A percentile compares a stretch with the other conserved stretches of the same genome.
Evolutionary conservation across 2,888 invertebrate species (phyloP).

Genomic region (Hypomecis punctinalis): DNA sequence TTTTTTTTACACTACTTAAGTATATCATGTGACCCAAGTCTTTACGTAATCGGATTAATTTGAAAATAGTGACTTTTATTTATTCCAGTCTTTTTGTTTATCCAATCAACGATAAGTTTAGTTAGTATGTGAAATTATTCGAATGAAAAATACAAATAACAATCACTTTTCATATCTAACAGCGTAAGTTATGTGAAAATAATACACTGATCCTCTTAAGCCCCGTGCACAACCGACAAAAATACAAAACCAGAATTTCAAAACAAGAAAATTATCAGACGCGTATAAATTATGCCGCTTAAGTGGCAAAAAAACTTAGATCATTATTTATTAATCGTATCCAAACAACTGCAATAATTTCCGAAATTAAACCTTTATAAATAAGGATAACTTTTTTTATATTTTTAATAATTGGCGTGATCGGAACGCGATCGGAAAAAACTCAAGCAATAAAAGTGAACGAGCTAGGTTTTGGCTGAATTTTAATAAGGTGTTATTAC

Average conservation of each 20-base stretch:
- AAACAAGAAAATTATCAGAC: conserved; percentile 35
- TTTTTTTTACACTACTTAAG: no score
- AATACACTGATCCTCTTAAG: conserved; percentile 25
- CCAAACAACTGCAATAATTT: conserved; percentile 33
- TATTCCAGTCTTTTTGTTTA: no score
- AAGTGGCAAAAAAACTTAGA: conserved; percentile 30
- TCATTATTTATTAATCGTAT: conserved; percentile 33
- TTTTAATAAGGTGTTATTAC: conserved; percentile 22
- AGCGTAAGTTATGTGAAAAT: no score
- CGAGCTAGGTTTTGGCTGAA: conserved; percentile 7
- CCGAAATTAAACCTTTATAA: conserved; percentile 29
- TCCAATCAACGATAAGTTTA: no score
- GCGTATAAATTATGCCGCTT: conserved; percentile 29
- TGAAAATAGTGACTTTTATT: no score
- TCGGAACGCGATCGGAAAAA: conserved; percentile 20
- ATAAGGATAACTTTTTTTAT: conserved; percentile 20
- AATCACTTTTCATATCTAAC: no score
- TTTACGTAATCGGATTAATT: no score
- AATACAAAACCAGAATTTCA: conserved; percentile 29
- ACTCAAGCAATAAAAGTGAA: conserved; percentile 22
- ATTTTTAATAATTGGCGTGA: conserved; percentile 23
- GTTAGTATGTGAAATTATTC: no score
- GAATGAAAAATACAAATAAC: no score
- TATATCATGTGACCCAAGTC: no score
- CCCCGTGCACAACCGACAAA: conserved; percentile 35